Conservation (phyloP, 2,888 invertebrate genomes). For the Lagria hirta region DNA sequence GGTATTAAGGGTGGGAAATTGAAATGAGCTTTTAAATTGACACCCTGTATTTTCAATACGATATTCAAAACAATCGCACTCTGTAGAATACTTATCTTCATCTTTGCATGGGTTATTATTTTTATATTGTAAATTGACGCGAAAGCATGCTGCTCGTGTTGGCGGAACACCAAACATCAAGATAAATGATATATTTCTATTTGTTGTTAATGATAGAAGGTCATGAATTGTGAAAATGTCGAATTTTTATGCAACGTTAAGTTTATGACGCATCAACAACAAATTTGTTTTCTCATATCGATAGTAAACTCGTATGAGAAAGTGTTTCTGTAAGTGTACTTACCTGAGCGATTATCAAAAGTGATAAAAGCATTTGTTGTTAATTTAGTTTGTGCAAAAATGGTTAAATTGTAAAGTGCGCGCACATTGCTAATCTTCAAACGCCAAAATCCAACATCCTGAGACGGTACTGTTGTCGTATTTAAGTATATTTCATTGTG, state of each 20-base stretch:
- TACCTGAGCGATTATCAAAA: background rate
- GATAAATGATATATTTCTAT: conserved; percentile 11
- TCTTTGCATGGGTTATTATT: background rate
- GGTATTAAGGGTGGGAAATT: background rate
- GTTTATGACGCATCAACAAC: conserved; percentile 26
- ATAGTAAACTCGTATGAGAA: background rate
- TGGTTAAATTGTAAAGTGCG: conserved; percentile 41
- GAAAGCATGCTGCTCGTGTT: conserved; percentile 4
- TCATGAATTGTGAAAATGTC: conserved; percentile 14
- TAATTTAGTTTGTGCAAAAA: conserved; percentile 42
- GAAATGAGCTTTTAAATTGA: background rate
- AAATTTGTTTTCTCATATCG: conserved; percentile 22
- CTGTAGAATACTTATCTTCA: background rate
- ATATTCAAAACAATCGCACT: background rate
- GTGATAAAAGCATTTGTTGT: conserved; percentile 20
- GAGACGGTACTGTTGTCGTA: conserved; percentile 31
- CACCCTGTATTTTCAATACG: background rate
- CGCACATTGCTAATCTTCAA: conserved; percentile 35
- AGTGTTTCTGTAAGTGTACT: too few relatives aligned
- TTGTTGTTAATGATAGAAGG: conserved; percentile 19
- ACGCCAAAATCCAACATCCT: conserved; percentile 44
- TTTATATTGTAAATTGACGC: background rate
- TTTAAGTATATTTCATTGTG: conserved; percentile 42
- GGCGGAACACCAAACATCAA: conserved; percentile 6
- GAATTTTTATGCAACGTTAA: conserved; percentile 21